phyloP scores from a whole-genome alignment of 30 jellyfish, hydroid and myxozoan genomes.

The Rhopilema esculentum region DNA sequence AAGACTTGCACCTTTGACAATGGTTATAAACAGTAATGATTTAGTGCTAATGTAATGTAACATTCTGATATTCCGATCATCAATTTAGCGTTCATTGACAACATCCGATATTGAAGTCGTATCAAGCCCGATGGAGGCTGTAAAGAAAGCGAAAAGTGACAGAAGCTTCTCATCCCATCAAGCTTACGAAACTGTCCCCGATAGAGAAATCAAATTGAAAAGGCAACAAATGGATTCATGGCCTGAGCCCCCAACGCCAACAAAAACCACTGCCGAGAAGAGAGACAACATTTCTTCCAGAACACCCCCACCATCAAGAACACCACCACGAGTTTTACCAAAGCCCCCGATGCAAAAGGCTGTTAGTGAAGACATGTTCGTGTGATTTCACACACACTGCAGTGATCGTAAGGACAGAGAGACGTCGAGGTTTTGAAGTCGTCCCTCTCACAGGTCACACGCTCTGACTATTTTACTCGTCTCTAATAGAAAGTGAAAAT shows the following conservation, averaged over 20 bases:
- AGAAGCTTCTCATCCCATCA: constrained; percentile 24
- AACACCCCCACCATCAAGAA: constrained; percentile 46
- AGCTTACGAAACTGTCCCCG: constrained; percentile 17
- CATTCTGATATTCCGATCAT: neutral
- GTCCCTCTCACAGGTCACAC: too few species aligned
- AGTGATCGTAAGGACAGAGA: too few species aligned
- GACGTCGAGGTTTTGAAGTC: too few species aligned
- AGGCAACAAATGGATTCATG: constrained; percentile 22
- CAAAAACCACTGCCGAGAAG: neutral
- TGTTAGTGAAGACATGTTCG: constrained; percentile 26
- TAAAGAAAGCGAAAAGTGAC: constrained; percentile 7
- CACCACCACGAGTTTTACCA: constrained; percentile 62
- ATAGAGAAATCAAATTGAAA: neutral
- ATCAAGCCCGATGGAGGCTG: constrained; percentile 62
- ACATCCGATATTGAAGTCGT: constrained; percentile 62
- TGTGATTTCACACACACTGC: neutral
- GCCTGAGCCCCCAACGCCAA: constrained; percentile 60
- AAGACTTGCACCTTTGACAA: too few species aligned
- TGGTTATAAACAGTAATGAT: too few species aligned
- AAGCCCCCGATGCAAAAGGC: constrained; percentile 25
- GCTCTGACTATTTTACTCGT: too few species aligned
- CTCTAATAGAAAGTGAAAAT: too few species aligned
- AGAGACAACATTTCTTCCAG: neutral
- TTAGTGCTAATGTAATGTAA: too few species aligned
- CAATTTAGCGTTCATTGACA: constrained; percentile 39